phyloP scores from a whole-genome alignment of 2,113 vertebrate species.

The Boulengerochromis microlepis region DNA sequence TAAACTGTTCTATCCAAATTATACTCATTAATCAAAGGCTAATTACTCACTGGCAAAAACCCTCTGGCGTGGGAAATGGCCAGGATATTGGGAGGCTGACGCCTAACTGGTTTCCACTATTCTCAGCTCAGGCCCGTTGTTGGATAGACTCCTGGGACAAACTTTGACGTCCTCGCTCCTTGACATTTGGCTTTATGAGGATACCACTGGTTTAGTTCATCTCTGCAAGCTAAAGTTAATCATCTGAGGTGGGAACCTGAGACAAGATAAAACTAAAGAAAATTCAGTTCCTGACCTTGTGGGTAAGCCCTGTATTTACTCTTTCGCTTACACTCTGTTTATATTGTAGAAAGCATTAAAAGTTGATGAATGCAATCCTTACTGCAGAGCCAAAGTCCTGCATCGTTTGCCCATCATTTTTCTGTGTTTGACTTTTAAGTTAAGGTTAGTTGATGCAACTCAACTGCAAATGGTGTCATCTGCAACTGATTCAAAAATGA shows the following conservation, averaged over 20 bases:
- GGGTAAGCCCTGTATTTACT: not conserved
- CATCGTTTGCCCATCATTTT: not conserved
- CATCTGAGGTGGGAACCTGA: not conserved
- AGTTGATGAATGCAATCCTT: not conserved
- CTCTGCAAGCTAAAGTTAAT: not conserved
- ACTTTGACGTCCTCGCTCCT: not conserved
- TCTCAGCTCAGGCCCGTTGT: not conserved
- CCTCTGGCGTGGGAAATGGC: not conserved
- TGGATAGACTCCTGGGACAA: not conserved
- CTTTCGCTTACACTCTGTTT: not conserved
- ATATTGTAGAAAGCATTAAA: not conserved
- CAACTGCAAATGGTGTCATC: not conserved
- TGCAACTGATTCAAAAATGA: not conserved
- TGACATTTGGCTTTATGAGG: conserved; percentile 4
- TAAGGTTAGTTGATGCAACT: not conserved
- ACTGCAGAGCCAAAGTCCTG: not conserved
- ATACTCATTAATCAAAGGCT: conserved; percentile 52
- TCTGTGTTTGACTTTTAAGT: not conserved
- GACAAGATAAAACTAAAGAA: not conserved
- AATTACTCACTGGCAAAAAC: conserved; percentile 22
- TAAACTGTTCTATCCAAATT: conserved; percentile 44
- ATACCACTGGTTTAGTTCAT: not conserved
- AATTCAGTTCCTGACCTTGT: not conserved
- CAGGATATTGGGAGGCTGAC: not conserved
- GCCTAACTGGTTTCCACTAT: not conserved